Evolutionary conservation across 2,797 vertebrate genomes (phyloP), one percentile per base, ranked within the genome.

Genomic region (Anomalospiza imberbis): DNA sequence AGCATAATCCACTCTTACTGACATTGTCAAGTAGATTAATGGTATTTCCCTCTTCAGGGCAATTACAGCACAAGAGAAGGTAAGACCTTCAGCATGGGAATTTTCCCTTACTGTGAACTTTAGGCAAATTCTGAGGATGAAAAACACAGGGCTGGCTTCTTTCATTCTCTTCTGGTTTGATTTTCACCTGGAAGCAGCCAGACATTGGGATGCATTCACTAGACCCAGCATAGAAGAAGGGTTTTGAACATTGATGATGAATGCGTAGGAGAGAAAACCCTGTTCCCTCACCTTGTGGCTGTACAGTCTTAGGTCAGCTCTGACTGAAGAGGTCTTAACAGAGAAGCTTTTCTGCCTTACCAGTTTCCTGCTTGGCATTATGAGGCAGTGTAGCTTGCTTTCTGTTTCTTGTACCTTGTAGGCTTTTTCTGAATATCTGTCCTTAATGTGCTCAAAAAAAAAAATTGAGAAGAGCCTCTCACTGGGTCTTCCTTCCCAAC

Each of bases 111-210:
- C 13, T 77, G 0, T 13, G 6, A 63, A 16, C 17, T 65, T 86
- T 0, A 54, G 0, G 12, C 58, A 20, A 21, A 9, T n/a, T 54
- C 36, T 42, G 7, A 42, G 12, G 20, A 12, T 89, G 40, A n/a
- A 67, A 40, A 74, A 20, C 14, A 17, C 2, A 53, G 10, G 18
- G 8, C 21, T 65, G 63, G 44, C 4, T 53, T 70, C 15, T 55
- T 40, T 11, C 9, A 21, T 24, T 87, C 7, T 58, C 6, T 42
- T 68, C 21, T 73, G 34, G 4, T 48, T 66, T 88, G 40, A 3
- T 48, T 77, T 65, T 68, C 12, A 50, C 17, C 31, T 84, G 44
- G 13, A 62, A 84, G 32, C 10, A 50, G 8, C 14, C 34, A 45
- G 21, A 17, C 20, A 28, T 9, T 21, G 7, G 29, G 45, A 29